These are phyloP conservation scores for Acestrorhynchus altus DNA, from an alignment of 2,797 vertebrate species.

Conservation along the genomic window DNA sequence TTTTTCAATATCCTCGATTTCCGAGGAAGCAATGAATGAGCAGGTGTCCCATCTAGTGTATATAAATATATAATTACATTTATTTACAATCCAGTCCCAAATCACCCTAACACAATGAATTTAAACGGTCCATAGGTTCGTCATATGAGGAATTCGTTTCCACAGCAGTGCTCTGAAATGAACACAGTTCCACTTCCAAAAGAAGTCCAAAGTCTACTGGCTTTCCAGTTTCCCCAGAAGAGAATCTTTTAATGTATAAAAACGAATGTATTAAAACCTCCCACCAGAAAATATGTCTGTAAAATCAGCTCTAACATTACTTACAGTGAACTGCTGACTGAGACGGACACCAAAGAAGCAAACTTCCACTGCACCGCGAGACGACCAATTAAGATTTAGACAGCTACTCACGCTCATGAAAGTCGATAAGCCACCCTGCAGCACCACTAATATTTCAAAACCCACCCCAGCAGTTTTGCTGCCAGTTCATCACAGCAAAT, in stretches of 20 bases:
- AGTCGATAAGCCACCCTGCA: background rate
- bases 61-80: too few relatives aligned
- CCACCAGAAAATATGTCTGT: background rate
- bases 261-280: background rate
- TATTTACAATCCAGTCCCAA: background rate
- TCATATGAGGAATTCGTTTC: background rate
- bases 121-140: background rate
- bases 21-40: too few relatives aligned
- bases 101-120: constrained; percentile 8
- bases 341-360: background rate
- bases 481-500: constrained; percentile 10
- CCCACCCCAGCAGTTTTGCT: background rate
- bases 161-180: background rate
- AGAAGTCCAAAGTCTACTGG: background rate
- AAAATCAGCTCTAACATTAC: background rate
- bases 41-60: too few relatives aligned
- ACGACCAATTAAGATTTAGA: background rate
- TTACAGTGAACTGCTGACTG: background rate
- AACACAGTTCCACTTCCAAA: background rate
- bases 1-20: too few relatives aligned
- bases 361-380: background rate
- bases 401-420: background rate
- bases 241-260: background rate
- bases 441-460: constrained; percentile 3
- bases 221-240: background rate